Evolutionary conservation across 2,113 vertebrate genomes (phyloP), one percentile per base, ranked within the genome.

Genomic region (Rhinichthys klamathensis): DNA sequence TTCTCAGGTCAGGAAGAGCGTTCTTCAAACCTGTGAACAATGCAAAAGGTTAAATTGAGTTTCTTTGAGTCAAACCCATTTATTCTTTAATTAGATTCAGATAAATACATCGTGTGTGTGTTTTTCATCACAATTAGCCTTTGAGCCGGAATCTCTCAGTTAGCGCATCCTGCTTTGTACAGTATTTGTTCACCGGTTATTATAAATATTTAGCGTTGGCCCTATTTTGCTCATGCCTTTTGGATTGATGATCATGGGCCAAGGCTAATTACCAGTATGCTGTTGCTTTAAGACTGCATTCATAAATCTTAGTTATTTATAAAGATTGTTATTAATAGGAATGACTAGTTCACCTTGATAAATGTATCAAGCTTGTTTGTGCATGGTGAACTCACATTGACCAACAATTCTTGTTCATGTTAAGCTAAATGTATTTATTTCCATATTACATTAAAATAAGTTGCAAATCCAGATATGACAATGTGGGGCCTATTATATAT

Each of bases 221-320:
- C 73, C 70, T 86, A 54, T 83, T 84, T 87, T 82, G 81, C 83
- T 87, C 30, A n/a, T 88, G 86, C 67, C 84, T 84, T 72, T 84
- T 49, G 89, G 88, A 90, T 90, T 87, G 77, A 90, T 90, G 82
- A 72, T 82, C 83, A 70, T 70, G 80, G 84, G 35, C 49, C 76
- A 58, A 44, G 84, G 86, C 84, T 86, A 90, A 90, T 90, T 86
- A 88, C 65, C 88, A 84, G 84, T 63, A 85, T 67, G 82, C 77
- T 85, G 84, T 87, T 85, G 74, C 88, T 87, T 89, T 82, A 78
- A 67, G 78, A 73, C 83, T 83, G 79, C 79, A 82, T 79, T 27
- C 87, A 90, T 87, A 86, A 89, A 87, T 86, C 84, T 77, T 82
- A 65, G 80, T 85, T 88, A 87, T 87, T 88, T 84, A 85, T 87